Base-by-base conservation (phyloP, 1,140 invertebrate species). In the Philotrypesis tridentata region DNA sequence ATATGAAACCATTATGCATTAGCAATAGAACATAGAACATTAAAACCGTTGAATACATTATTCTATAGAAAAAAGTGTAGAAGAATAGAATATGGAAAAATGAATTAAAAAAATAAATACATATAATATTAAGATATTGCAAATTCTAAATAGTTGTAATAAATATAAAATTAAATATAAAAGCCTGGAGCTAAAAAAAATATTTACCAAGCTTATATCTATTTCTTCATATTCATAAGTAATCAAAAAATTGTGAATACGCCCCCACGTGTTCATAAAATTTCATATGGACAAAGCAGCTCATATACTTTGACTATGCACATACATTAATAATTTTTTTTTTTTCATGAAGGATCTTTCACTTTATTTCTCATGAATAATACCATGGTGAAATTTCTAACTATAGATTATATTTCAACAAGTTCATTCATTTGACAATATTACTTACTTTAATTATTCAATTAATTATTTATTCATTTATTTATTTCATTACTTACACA, bases 351-450 rank as follows among this genome's bases (percentile, higher is more conserved):
- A 81, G 48, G 73, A 68, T 76, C 23, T 76, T 81, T 75, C 72
- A 33, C 17, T 68, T 75, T 63, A 61, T 27, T 72, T 79, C 8
- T 68, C 43, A 60, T 75, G 40, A 82, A 78, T 78, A 78, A 82
- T 67, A 78, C 68, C 65, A 82, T 71, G 29, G n/a, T 82, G 55
- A 77, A 78, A 73, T 72, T 82, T 82, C 75, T 82, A 82, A 82
- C 70, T 82, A 79, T 79, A 78, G 75, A 78, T 82, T 82, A 79
- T 82, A 82, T 73, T 82, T 82, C 61, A 82, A 82, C 81, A 82
- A 82, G 55, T 79, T 82, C 60, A 72, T 82, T 72, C 68, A 78
- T 82, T 82, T 82, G 75, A 82, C 75, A 82, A 82, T 82, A 78
- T 73, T 78, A 73, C 43, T 81, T 81, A 68, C 9, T 82, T 72